These are phyloP conservation scores for Eumerus sabulonum DNA, from an alignment of 2,888 invertebrate genomes.

Conservation along the genomic window DNA sequence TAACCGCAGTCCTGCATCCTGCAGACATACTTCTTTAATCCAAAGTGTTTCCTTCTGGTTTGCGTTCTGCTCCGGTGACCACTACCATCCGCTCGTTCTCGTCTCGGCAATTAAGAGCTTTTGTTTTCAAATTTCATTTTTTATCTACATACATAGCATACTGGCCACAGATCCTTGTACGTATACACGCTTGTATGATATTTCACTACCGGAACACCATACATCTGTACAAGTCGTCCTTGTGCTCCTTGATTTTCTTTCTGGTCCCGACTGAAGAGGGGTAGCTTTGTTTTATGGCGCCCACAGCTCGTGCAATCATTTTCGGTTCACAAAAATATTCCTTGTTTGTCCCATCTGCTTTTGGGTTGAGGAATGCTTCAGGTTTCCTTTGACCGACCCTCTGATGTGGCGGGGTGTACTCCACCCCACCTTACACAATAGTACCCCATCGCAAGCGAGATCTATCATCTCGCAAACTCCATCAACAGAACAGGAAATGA, in stretches of 20 bases:
- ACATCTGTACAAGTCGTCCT: conserved; percentile 50
- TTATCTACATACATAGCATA: conserved; percentile 6
- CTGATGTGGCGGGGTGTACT: background rate
- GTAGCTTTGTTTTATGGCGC: conserved; percentile 51
- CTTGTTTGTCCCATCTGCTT: conserved; percentile 1
- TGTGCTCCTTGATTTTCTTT: conserved; percentile 37
- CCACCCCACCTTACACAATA: background rate
- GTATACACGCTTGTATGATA: conserved; percentile 4
- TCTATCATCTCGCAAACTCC: background rate
- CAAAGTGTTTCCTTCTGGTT: conserved; percentile 24
- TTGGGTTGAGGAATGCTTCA: conserved; percentile 5
- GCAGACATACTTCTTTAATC: conserved; percentile 19
- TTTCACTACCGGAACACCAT: conserved; percentile 18
- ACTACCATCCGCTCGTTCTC: conserved; percentile 6
- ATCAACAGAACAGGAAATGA: conserved; percentile 30
- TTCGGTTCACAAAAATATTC: conserved; percentile 57
- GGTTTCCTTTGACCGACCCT: background rate
- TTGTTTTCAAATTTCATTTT: conserved; percentile 36
- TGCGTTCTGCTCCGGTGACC: conserved; percentile 15
- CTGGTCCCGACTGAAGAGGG: conserved; percentile 28
- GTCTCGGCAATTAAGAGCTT: conserved; percentile 61
- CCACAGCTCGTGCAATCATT: conserved; percentile 64
- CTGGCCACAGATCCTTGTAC: too few species aligned
- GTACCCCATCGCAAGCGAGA: background rate
- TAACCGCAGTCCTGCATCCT: conserved; percentile 54